Evolutionary conservation across 2,888 invertebrate species (phyloP).

Genomic region (Entomobrya proxima): DNA sequence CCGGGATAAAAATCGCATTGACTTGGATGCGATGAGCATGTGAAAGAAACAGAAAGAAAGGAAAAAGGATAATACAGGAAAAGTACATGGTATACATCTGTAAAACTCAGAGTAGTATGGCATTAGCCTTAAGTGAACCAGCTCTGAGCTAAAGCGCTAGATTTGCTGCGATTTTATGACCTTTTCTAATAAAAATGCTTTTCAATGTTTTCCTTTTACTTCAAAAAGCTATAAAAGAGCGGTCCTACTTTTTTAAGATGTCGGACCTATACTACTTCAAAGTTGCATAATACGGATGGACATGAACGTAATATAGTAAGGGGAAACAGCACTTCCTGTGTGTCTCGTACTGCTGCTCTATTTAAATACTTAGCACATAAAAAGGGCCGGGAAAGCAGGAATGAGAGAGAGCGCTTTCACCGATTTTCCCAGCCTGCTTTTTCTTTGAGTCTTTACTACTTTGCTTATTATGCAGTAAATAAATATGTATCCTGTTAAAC

Average conservation of each 20-base stretch:
- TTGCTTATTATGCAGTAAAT: constrained; percentile 62
- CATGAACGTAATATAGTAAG: not conserved
- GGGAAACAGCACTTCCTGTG: not conserved
- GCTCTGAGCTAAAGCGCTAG: constrained; percentile 28
- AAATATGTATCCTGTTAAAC: constrained; percentile 47
- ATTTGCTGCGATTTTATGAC: constrained; percentile 64
- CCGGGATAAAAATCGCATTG: constrained; percentile 52
- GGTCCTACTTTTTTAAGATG: not conserved
- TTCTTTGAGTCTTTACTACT: not conserved
- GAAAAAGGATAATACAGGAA: constrained; percentile 11
- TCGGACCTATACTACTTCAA: not conserved
- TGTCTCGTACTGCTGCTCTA: constrained; percentile 2
- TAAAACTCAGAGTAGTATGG: not conserved
- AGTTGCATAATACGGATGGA: not conserved
- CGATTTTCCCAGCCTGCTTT: constrained; percentile 14
- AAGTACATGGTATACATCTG: not conserved
- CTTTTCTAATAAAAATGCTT: constrained; percentile 58
- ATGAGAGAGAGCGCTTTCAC: constrained; percentile 50
- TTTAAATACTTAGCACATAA: constrained; percentile 14
- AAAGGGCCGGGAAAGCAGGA: not conserved
- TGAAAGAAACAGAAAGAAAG: not conserved
- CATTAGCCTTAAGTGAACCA: constrained; percentile 45
- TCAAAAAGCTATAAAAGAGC: constrained; percentile 6
- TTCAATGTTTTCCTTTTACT: constrained; percentile 29
- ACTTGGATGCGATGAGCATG: constrained; percentile 30